phyloP scores from a whole-genome alignment of 2,797 vertebrate genomes.

The Hemibagrus guttatus region DNA sequence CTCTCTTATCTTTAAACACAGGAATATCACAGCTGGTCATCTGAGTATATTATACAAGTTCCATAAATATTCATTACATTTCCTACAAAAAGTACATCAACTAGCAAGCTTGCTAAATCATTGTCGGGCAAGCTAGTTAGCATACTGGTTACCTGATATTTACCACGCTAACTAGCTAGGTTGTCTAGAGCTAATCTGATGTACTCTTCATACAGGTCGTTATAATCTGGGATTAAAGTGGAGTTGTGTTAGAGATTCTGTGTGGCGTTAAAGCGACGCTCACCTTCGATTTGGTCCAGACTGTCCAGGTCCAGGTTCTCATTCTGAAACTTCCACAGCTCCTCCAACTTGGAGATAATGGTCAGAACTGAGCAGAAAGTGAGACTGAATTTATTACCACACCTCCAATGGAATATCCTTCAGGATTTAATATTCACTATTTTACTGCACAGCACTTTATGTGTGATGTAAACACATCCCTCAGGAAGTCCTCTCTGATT shows the following conservation, averaged over 20 bases:
- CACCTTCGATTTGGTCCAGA: neutral
- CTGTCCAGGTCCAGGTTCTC: neutral
- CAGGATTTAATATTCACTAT: neutral
- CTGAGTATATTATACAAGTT: neutral
- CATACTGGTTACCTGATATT: neutral
- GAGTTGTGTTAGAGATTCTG: neutral
- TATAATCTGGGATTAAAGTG: neutral
- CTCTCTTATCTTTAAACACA: slow-evolving; percentile 4
- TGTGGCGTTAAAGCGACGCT: neutral
- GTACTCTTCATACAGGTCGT: neutral
- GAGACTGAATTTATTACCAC: neutral
- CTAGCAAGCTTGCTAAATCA: neutral
- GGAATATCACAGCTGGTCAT: neutral
- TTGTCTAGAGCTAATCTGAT: neutral
- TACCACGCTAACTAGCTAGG: neutral
- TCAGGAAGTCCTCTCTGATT: neutral
- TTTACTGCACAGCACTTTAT: neutral
- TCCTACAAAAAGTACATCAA: neutral
- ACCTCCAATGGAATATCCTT: neutral
- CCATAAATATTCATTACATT: neutral
- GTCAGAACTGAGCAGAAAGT: slow-evolving; percentile 6
- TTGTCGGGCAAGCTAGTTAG: neutral
- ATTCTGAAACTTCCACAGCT: neutral
- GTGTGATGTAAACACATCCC: neutral
- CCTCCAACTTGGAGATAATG: neutral